Evolutionary conservation across 1,140 invertebrate species (phyloP).

Genomic region (Lepidurus couesii): DNA sequence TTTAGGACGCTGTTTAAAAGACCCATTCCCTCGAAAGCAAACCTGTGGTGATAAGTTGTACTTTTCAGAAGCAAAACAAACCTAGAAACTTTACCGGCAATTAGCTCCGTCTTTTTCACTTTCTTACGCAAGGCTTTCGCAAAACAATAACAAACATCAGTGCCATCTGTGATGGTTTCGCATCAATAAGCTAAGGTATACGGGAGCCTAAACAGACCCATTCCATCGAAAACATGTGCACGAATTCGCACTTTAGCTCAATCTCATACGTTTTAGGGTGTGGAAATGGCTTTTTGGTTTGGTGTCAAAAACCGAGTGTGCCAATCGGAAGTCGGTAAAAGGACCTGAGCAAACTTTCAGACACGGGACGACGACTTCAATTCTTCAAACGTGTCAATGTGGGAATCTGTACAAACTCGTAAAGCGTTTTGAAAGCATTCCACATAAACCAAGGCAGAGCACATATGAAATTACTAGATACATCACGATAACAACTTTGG

Average conservation of each 20-base stretch:
- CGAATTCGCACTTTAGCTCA: not conserved
- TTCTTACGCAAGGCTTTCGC: too few species aligned
- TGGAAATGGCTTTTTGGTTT: not conserved
- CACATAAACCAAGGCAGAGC: not conserved
- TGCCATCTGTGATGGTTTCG: too few species aligned
- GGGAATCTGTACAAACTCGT: not conserved
- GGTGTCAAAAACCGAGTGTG: not conserved
- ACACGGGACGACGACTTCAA: not conserved
- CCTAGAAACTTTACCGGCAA: too few species aligned
- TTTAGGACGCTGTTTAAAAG: not conserved
- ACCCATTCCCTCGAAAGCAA: not conserved
- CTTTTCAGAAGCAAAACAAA: too few species aligned
- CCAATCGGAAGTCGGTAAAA: constrained; percentile 15
- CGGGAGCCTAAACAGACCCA: too few species aligned
- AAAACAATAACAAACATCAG: too few species aligned
- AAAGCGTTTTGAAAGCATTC: constrained; percentile 22
- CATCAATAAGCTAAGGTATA: not conserved
- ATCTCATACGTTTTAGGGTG: not conserved
- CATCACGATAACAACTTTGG: not conserved
- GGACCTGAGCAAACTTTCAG: not conserved
- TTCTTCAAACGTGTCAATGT: not conserved
- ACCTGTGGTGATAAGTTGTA: not conserved
- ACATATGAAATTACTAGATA: constrained; percentile 18
- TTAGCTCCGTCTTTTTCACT: too few species aligned
- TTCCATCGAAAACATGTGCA: too few species aligned